These are phyloP conservation scores for Oreotrochilus melanogaster DNA, from an alignment of 2,113 vertebrate genomes.

Conservation along the genomic window DNA sequence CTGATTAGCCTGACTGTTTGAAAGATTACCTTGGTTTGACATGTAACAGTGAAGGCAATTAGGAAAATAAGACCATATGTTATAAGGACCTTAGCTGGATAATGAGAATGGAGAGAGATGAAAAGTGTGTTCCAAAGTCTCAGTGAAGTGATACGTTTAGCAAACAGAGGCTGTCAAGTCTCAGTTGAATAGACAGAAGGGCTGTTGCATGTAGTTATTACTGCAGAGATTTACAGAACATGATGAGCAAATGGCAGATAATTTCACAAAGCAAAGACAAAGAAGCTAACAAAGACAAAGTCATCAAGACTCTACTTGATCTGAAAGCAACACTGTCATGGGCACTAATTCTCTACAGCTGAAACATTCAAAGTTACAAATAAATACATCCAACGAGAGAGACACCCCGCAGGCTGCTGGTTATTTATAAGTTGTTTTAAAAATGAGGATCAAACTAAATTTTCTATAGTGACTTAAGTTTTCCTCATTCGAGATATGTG, in stretches of 20 bases:
- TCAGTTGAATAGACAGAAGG: slow-evolving; percentile 48
- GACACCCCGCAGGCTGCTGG: neutral
- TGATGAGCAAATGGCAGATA: slow-evolving; percentile 22
- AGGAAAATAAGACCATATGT: slow-evolving; percentile 69
- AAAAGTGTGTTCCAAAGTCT: slow-evolving; percentile 52
- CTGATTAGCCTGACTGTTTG: slow-evolving; percentile 64
- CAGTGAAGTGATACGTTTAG: slow-evolving; percentile 62
- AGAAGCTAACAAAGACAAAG: slow-evolving; percentile 13
- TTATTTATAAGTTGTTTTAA: neutral
- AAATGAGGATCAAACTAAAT: neutral
- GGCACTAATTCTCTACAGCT: neutral
- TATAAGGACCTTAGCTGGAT: slow-evolving; percentile 60
- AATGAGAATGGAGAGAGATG: slow-evolving; percentile 58
- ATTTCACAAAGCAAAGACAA: slow-evolving; percentile 27
- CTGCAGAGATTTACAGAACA: slow-evolving; percentile 31
- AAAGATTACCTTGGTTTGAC: slow-evolving; percentile 66
- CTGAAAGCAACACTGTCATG: neutral
- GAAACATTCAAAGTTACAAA: neutral
- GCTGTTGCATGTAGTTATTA: slow-evolving; percentile 45
- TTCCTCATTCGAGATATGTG: neutral
- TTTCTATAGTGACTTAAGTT: neutral
- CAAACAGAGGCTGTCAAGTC: slow-evolving; percentile 56
- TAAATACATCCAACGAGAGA: neutral
- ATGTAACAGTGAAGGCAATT: slow-evolving; percentile 51
- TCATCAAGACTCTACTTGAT: neutral